Evolutionary conservation across 2,888 invertebrate species (phyloP).

Genomic region (Phymatocera aterrima): DNA sequence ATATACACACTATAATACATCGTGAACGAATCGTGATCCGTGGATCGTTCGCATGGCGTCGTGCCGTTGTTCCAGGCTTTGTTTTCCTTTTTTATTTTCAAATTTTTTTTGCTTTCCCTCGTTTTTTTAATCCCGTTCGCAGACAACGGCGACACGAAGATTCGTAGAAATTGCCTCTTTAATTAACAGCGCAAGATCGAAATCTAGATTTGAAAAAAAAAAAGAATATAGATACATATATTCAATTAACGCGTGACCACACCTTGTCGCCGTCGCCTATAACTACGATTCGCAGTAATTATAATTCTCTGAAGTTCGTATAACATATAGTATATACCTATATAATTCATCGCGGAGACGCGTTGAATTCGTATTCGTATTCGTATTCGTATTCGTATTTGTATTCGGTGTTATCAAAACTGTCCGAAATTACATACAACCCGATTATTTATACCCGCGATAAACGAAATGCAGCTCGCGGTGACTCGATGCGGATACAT

Average conservation of each 20-base stretch:
- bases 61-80: not conserved
- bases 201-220: not conserved
- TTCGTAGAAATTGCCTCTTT: not conserved
- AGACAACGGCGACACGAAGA: not conserved
- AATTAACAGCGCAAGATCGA: not conserved
- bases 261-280: not conserved
- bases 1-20: not conserved
- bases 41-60: too few species aligned
- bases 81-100: not conserved
- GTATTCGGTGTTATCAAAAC: not conserved
- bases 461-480: not conserved
- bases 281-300: not conserved
- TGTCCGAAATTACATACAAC: not conserved
- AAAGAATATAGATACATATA: not conserved
- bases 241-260: not conserved
- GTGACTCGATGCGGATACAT: too few species aligned
- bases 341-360: too few species aligned
- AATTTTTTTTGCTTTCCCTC: constrained; percentile 40
- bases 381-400: too few species aligned
- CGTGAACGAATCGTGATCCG: not conserved
- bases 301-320: not conserved
- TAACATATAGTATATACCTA: too few species aligned
- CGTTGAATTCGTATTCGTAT: too few species aligned
- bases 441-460: not conserved
- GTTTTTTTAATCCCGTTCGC: not conserved